Conservation (phyloP, 2,797 vertebrate genomes). For the Peromyscus nudipes region DNA sequence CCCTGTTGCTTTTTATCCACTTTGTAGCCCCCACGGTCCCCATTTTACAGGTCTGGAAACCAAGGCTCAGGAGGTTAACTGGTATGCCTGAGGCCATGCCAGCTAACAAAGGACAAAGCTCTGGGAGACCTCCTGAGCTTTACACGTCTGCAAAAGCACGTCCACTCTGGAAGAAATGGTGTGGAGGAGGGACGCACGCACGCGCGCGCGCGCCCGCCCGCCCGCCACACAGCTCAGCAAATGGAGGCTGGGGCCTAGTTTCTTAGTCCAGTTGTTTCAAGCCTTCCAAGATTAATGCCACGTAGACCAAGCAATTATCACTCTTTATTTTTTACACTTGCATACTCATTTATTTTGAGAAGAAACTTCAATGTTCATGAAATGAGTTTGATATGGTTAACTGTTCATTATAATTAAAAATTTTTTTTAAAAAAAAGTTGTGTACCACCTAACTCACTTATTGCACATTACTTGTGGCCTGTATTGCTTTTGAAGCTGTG, state of each 20-base stretch:
- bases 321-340: slow-evolving; percentile 17
- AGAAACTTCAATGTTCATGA: slow-evolving; percentile 14
- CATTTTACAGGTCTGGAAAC: slow-evolving; percentile 61
- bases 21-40: not conserved
- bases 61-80: slow-evolving; percentile 43
- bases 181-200: not conserved
- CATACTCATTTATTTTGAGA: slow-evolving; percentile 16
- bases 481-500: not conserved
- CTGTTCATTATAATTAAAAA: slow-evolving; percentile 3
- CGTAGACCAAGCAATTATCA: not conserved
- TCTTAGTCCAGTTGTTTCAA: not conserved
- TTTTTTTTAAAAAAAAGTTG: not conserved
- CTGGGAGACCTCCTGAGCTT: not conserved
- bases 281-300: not conserved
- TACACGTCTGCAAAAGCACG: slow-evolving; percentile 10
- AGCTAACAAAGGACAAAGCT: not conserved
- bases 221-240: not conserved
- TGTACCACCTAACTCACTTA: not conserved
- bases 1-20: not conserved
- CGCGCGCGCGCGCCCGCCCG: too few relatives aligned
- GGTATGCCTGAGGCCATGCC: not conserved
- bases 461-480: not conserved
- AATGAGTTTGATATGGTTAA: not conserved
- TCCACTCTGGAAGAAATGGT: not conserved
- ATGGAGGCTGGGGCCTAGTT: not conserved